A percentile compares a stretch with the other conserved stretches of the same genome.
Conservation (phyloP, 2,797 vertebrate species). For the Alfaro cultratus region DNA sequence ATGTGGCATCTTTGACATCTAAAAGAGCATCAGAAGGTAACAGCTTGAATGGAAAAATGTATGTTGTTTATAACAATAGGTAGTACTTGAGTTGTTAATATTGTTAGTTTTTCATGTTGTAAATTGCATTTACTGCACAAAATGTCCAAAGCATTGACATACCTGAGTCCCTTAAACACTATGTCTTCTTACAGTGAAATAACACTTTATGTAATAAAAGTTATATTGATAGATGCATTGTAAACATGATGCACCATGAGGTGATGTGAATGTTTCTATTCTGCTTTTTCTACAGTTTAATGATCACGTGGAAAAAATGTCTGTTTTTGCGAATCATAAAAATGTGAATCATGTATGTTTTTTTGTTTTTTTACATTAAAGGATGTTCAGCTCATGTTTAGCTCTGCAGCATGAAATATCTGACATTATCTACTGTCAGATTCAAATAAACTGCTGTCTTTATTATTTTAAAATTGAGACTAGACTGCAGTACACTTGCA, state of each 20-base stretch:
- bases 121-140: neutral
- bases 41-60: constrained; percentile 13
- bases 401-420: neutral
- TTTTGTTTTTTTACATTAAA: neutral
- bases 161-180: neutral
- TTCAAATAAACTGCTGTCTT: neutral
- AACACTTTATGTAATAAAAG: neutral
- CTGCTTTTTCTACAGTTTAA: neutral
- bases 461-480: no score
- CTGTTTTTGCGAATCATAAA: neutral
- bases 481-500: no score
- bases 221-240: neutral
- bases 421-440: neutral
- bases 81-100: neutral
- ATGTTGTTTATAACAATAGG: constrained; percentile 10
- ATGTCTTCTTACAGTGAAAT: neutral
- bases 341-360: neutral
- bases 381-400: neutral
- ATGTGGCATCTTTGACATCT: constrained; percentile 29
- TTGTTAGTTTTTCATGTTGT: constrained; percentile 18
- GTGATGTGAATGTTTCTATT: neutral
- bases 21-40: constrained; percentile 28
- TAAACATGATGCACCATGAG: neutral
- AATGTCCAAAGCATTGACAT: neutral
- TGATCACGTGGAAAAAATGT: neutral